Evolutionary conservation across 2,888 invertebrate species (phyloP).

Genomic region (Nephrotoma flavescens): DNA sequence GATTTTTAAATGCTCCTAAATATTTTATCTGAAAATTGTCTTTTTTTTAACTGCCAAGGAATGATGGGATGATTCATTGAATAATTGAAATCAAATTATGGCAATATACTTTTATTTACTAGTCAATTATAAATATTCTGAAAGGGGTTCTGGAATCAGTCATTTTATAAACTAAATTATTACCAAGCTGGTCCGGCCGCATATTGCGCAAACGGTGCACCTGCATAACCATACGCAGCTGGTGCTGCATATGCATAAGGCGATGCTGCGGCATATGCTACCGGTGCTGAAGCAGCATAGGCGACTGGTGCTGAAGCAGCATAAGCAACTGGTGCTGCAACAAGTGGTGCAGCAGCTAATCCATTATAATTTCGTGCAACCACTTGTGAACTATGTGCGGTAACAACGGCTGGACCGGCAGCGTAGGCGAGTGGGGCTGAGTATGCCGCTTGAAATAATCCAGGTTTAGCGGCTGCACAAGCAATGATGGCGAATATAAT

Average conservation of each 20-base stretch:
- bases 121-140: too few species aligned
- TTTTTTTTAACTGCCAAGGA: too few species aligned
- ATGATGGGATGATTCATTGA: too few species aligned
- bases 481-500: constrained; percentile 15
- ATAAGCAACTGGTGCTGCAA: constrained; percentile 19
- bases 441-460: constrained; percentile 11
- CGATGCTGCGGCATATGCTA: constrained; percentile 23
- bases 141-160: too few species aligned
- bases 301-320: constrained; percentile 22
- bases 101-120: too few species aligned
- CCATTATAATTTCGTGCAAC: constrained; percentile 38
- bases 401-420: constrained; percentile 29
- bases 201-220: constrained; percentile 1
- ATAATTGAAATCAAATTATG: too few species aligned
- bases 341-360: constrained; percentile 27
- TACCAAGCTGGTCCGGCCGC: constrained; percentile 1
- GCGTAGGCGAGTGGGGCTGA: constrained; percentile 29
- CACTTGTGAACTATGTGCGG: constrained; percentile 32
- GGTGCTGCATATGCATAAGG: constrained; percentile 21
- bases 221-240: constrained; percentile 7
- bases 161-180: too few species aligned
- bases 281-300: constrained; percentile 22
- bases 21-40: too few species aligned
- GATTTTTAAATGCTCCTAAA: too few species aligned
- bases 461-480: constrained; percentile 16